These are phyloP conservation scores for Atherinomorus stipes DNA, from an alignment of 2,113 vertebrate genomes.

Conservation along the genomic window DNA sequence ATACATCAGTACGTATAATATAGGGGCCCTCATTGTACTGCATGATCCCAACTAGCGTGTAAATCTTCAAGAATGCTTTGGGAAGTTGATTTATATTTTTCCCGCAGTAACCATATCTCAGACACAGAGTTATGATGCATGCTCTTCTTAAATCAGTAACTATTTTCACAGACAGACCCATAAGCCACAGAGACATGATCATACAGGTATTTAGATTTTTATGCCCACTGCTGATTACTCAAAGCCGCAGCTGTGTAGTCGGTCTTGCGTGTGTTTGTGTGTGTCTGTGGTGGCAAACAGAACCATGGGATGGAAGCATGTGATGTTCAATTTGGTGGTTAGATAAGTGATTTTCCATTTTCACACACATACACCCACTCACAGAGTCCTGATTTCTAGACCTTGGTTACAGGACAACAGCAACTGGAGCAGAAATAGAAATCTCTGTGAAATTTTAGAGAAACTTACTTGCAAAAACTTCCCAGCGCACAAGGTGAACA, in stretches of 20 bases:
- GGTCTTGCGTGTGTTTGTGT: conserved; percentile 5
- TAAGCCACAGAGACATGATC: background rate
- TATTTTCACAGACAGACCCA: background rate
- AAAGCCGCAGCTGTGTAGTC: conserved; percentile 9
- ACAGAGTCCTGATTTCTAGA: conserved; percentile 12
- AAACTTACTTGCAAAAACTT: conserved; percentile 89
- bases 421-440: conserved; percentile 11
- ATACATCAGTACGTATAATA: background rate
- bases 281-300: conserved; percentile 27
- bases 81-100: background rate
- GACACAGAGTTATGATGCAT: background rate
- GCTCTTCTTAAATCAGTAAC: background rate
- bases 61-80: background rate
- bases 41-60: background rate
- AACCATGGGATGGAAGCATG: conserved; percentile 66
- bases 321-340: conserved; percentile 58
- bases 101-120: background rate
- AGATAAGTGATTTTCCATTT: conserved; percentile 38
- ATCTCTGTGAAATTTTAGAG: background rate
- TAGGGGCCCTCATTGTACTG: too few relatives aligned
- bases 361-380: conserved; percentile 11
- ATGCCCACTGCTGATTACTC: conserved; percentile 21
- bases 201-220: background rate
- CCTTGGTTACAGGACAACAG: conserved; percentile 21
- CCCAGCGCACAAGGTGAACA: conserved; percentile 85